phyloP scores from a whole-genome alignment of 1,140 invertebrate genomes.

The Popillia japonica region DNA sequence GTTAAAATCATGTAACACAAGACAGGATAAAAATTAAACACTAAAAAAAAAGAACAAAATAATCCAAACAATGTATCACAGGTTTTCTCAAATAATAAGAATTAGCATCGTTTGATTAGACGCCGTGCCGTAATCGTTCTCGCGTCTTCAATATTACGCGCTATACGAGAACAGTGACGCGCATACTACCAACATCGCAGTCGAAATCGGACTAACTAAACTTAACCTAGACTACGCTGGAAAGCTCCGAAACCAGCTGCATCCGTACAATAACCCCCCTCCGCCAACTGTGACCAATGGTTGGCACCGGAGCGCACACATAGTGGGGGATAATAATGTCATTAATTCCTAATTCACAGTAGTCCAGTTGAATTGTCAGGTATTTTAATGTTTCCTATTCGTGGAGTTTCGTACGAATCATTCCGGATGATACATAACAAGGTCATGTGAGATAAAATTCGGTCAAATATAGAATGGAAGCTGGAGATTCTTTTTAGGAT shows the following conservation, averaged over 20 bases:
- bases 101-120: neutral
- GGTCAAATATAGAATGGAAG: too few species aligned
- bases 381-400: conserved; percentile 8
- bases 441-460: too few species aligned
- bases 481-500: too few species aligned
- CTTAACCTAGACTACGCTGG: conserved; percentile 26
- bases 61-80: neutral
- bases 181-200: neutral
- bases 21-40: neutral
- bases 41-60: neutral
- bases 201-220: conserved; percentile 9
- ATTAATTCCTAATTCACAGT: conserved; percentile 60
- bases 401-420: too few species aligned
- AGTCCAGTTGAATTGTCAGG: conserved; percentile 40
- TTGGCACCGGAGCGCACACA: neutral
- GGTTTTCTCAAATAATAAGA: conserved; percentile 6
- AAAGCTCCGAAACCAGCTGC: conserved; percentile 25
- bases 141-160: neutral
- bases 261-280: conserved; percentile 8
- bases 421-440: too few species aligned
- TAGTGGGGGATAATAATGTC: conserved; percentile 59
- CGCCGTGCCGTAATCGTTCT: too few species aligned
- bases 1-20: neutral
- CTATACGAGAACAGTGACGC: neutral
- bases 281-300: neutral